Conservation (phyloP, 1,140 invertebrate genomes). For the Anthonomus grandis region DNA sequence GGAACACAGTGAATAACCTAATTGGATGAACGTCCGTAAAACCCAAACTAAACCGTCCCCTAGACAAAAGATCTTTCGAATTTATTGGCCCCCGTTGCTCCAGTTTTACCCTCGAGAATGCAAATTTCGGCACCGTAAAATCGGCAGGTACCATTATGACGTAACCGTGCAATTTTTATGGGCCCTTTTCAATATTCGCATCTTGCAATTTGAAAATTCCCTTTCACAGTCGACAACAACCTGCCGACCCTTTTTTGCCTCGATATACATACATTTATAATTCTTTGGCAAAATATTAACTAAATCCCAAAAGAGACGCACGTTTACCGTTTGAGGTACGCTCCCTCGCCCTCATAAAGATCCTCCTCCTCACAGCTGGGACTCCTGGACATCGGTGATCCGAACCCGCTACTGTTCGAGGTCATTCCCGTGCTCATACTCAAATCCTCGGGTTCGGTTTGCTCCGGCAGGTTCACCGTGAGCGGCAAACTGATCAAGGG, state of each 20-base stretch:
- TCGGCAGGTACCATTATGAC: constrained; percentile 10
- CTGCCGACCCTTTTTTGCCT: too few relatives aligned
- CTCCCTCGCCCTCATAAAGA: constrained; percentile 37
- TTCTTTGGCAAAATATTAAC: too few relatives aligned
- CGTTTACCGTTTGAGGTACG: too few relatives aligned
- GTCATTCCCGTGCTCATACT: constrained; percentile 56
- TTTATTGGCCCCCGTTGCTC: constrained; percentile 14
- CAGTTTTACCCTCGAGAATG: constrained; percentile 9
- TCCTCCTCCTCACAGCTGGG: constrained; percentile 37
- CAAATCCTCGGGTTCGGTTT: constrained; percentile 86
- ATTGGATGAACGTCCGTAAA: too few relatives aligned
- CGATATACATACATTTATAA: constrained; percentile 1
- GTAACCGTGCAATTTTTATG: constrained; percentile 19
- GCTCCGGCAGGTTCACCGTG: constrained; percentile 62
- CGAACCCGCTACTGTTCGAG: constrained; percentile 40
- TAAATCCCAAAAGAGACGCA: too few relatives aligned
- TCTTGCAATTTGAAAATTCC: too few relatives aligned
- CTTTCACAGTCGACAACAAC: constrained; percentile 2
- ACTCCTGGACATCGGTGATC: constrained; percentile 41
- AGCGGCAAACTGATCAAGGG: constrained; percentile 38
- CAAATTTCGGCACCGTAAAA: constrained; percentile 18
- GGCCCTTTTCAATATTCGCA: too few relatives aligned
- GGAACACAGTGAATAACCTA: too few relatives aligned
- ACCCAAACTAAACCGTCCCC: constrained; percentile 7
- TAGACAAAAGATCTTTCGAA: constrained; percentile 6